These are phyloP conservation scores for Colletes gigas DNA, from an alignment of 1,140 invertebrate species.

Conservation along the genomic window DNA sequence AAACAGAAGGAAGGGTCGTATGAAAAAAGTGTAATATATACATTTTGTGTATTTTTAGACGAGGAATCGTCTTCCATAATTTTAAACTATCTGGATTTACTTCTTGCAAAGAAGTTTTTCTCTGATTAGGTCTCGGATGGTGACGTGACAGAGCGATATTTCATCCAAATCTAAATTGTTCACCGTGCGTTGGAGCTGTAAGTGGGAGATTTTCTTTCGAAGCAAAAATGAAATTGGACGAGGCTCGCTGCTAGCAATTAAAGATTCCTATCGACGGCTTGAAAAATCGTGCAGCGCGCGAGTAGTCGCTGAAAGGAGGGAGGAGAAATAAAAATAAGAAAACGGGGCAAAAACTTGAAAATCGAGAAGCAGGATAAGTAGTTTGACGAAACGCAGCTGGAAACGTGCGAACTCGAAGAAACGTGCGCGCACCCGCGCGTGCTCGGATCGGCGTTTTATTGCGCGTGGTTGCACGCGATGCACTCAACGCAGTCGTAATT, in stretches of 20 bases:
- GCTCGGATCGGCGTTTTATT: not conserved
- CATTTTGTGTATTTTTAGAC: no score
- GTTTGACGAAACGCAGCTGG: not conserved
- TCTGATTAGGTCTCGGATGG: not conserved
- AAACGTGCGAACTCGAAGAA: not conserved
- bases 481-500: slow-evolving; percentile 1
- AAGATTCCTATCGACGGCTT: slow-evolving; percentile 12
- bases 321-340: not conserved
- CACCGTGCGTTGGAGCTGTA: not conserved
- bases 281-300: not conserved
- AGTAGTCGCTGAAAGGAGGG: not conserved
- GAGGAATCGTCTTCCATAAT: no score
- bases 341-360: not conserved
- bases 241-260: not conserved
- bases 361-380: not conserved
- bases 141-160: not conserved
- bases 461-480: not conserved
- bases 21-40: no score
- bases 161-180: slow-evolving; percentile 13
- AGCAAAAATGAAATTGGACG: not conserved
- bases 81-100: no score
- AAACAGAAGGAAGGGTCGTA: no score
- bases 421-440: not conserved
- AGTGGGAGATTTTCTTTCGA: not conserved
- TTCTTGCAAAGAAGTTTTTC: no score